These are phyloP conservation scores for Pionites leucogaster DNA, from an alignment of 2,113 vertebrate genomes.

Conservation along the genomic window DNA sequence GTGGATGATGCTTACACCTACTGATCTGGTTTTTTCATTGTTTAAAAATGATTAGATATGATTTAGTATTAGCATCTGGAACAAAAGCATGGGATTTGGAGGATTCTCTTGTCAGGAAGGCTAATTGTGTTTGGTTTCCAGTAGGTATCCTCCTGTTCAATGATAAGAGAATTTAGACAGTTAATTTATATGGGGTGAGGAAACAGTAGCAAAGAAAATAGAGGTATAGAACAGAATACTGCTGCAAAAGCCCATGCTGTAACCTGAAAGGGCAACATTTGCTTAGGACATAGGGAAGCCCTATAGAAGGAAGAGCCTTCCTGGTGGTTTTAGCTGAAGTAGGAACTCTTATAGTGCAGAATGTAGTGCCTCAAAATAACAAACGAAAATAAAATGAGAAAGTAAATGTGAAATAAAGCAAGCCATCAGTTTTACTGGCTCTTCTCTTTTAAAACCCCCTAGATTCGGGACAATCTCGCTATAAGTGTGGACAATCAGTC, in stretches of 20 bases:
- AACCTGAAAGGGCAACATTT: neutral
- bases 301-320: neutral
- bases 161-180: neutral
- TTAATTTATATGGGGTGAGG: neutral
- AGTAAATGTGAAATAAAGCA: neutral
- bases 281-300: neutral
- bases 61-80: neutral
- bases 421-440: neutral
- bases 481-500: slow-evolving; percentile 93
- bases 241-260: neutral
- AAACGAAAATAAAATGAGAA: neutral
- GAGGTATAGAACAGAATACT: neutral
- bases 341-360: fast-evolving
- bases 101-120: neutral
- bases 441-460: neutral
- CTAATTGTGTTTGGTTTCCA: neutral
- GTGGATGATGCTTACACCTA: neutral
- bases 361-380: neutral
- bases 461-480: slow-evolving; percentile 98
- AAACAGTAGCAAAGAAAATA: neutral
- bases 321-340: neutral
- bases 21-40: neutral
- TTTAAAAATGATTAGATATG: neutral
- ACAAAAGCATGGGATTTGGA: neutral
- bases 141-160: neutral